A percentile compares a stretch with the other conserved stretches of the same genome.
phyloP scores from a whole-genome alignment of 1,140 invertebrate genomes.

The Steinernema khuongi region DNA sequence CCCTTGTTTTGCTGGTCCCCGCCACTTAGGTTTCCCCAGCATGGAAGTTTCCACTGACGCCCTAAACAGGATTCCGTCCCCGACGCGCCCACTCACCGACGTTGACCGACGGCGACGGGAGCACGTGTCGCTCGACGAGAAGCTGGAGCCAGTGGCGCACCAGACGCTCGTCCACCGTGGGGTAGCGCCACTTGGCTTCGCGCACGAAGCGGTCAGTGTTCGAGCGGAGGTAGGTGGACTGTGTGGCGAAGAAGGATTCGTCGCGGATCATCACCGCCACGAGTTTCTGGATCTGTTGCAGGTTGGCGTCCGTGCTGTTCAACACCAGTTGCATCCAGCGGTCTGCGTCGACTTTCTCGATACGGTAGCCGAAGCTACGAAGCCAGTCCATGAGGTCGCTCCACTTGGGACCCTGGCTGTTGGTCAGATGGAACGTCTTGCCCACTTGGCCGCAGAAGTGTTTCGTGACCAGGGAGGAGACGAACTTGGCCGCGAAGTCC shows the following conservation, averaged over 20 bases:
- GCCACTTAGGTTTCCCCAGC: too few species aligned
- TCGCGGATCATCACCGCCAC: constrained; percentile 47
- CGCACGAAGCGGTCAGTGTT: constrained; percentile 49
- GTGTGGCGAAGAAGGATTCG: constrained; percentile 37
- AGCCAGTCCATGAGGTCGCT: constrained; percentile 47
- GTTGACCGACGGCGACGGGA: constrained; percentile 16
- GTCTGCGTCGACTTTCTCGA: constrained; percentile 33
- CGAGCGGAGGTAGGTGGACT: constrained; percentile 40
- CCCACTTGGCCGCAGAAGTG: constrained; percentile 59
- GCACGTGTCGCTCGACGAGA: constrained; percentile 37
- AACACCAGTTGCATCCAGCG: constrained; percentile 40
- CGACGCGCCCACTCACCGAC: neutral
- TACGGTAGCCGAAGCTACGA: constrained; percentile 35
- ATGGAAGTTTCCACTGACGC: neutral
- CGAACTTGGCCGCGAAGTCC: constrained; percentile 61
- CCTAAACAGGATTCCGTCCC: too few species aligned
- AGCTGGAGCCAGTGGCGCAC: constrained; percentile 40
- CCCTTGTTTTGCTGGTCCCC: too few species aligned
- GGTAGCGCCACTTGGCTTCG: constrained; percentile 36
- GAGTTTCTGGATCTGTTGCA: constrained; percentile 49
- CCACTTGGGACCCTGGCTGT: constrained; percentile 40
- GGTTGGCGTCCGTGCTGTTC: constrained; percentile 30
- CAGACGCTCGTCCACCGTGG: constrained; percentile 40
- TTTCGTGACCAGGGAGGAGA: constrained; percentile 57
- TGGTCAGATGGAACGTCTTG: constrained; percentile 62